Evolutionary conservation across 2,113 vertebrate species (phyloP).

Genomic region (Corvus cornix): DNA sequence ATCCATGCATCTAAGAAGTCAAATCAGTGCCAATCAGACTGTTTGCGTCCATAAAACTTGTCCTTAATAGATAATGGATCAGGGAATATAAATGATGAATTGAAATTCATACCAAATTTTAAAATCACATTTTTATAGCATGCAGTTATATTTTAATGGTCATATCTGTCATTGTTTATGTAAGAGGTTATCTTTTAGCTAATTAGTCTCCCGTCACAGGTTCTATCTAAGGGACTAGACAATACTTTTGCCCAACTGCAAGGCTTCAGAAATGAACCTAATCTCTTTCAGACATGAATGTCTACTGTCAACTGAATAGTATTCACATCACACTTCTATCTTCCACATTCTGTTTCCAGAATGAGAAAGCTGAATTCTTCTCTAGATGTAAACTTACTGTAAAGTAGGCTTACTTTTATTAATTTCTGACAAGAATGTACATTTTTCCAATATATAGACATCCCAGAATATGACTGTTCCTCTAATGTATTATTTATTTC

Average conservation of each 20-base stretch:
- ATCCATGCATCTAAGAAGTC: neutral
- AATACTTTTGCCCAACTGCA: neutral
- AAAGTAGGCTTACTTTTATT: neutral
- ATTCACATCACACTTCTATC: neutral
- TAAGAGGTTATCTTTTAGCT: neutral
- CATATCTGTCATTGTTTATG: neutral
- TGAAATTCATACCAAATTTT: neutral
- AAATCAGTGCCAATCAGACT: neutral
- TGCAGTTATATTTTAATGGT: neutral
- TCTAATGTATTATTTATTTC: neutral
- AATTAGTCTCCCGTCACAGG: neutral
- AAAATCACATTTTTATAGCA: neutral
- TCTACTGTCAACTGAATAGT: neutral
- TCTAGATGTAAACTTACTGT: neutral
- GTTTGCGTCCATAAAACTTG: neutral
- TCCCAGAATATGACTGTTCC: neutral
- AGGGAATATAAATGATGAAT: neutral
- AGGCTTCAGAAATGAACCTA: neutral
- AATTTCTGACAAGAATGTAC: neutral
- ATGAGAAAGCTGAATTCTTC: neutral
- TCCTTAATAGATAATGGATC: neutral
- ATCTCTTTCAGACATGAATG: neutral
- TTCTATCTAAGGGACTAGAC: neutral
- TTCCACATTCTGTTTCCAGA: neutral
- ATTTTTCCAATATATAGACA: neutral